phyloP scores from a whole-genome alignment of 2,113 vertebrate genomes.

The Perca flavescens region DNA sequence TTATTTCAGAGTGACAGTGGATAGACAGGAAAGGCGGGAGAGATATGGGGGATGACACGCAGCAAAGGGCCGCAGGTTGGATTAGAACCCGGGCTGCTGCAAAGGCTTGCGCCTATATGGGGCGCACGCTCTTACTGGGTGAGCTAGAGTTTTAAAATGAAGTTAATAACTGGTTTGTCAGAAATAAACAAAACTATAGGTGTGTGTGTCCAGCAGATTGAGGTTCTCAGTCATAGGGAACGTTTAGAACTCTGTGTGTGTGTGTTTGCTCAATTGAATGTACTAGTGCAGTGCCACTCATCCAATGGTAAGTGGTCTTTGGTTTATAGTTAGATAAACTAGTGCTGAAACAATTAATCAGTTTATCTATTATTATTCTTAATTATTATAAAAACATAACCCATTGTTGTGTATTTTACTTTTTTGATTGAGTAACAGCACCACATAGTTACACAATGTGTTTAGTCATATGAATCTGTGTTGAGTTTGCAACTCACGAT shows the following conservation, averaged over 20 bases:
- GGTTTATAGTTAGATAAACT: no score
- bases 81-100: no score
- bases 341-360: not conserved
- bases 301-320: no score
- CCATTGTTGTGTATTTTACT: not conserved
- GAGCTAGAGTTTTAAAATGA: not conserved
- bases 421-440: not conserved
- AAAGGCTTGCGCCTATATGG: no score
- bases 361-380: no score
- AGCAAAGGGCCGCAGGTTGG: no score
- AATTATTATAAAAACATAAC: no score
- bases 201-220: constrained; percentile 12
- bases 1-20: no score
- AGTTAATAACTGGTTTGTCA: not conserved
- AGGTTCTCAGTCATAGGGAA: not conserved
- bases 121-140: no score
- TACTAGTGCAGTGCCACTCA: not conserved
- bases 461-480: not conserved
- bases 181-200: not conserved
- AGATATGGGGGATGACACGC: no score
- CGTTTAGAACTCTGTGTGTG: not conserved
- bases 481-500: not conserved
- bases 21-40: no score
- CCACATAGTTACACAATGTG: not conserved
- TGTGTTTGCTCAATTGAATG: not conserved